Evolutionary conservation across 2,113 vertebrate species (phyloP), one percentile per base, ranked within the genome.

Genomic region (Garra rufa): DNA sequence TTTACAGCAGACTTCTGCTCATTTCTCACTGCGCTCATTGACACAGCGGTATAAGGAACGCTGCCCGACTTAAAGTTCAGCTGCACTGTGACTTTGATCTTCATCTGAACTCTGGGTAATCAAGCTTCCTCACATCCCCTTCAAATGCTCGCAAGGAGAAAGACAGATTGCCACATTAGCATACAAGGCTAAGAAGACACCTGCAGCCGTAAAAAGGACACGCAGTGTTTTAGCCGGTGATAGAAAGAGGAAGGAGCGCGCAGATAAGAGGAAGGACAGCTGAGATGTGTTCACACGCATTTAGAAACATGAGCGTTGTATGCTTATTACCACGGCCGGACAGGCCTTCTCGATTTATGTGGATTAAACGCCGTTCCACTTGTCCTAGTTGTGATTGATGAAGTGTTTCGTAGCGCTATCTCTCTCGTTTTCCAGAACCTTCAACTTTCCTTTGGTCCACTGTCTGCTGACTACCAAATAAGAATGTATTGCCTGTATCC

Each of bases 251-350:
- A 55, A 52, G 26, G 48, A 13, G 74, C 5, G 52, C 38, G 50
- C n/a, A 41, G 55, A 65, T 57, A 74, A 48, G 11, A 69, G 63
- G 80, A 70, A 46, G 61, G 61, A 74, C 81, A 81, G 69, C 81
- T 86, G 73, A 77, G 69, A 86, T 4, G 38, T 65, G 44, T 78
- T 82, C 74, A 74, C 46, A 77, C 28, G 30, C 28, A 55, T 76
- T 76, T 76, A 76, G 28, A 76, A 76, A 76, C 74, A 76, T 55
- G 74, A 55, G 48, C 48, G 10, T 76, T 28, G 48, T 76, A 34
- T 52, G 46, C 46, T 76, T 76, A 76, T 76, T 76, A 76, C 46
- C 48, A 55, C 1, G 28, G 48, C 28, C 9, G 73, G 73, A 50
- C 46, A 30, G 43, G 73, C 24, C 73, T 10, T 50, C 46, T 28